These are phyloP conservation scores for Volucella inflata DNA, from an alignment of 2,888 invertebrate species.

Conservation along the genomic window DNA sequence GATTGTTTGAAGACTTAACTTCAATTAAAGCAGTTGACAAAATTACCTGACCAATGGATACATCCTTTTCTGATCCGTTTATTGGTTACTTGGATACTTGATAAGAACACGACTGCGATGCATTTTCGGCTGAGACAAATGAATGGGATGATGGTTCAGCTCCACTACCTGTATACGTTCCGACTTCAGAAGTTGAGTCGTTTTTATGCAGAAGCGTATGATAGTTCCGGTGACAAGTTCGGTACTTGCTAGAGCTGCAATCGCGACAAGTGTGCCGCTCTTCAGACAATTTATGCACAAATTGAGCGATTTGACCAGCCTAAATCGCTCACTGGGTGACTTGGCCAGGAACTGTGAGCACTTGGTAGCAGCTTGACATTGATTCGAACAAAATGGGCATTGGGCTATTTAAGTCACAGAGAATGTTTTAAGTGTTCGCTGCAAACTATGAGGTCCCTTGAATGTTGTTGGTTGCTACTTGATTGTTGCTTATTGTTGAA, in stretches of 20 bases:
- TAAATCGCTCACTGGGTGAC: no score
- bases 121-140: background rate
- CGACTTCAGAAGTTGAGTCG: background rate
- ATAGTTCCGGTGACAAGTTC: constrained; percentile 21
- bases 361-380: constrained; percentile 6
- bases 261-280: constrained; percentile 7
- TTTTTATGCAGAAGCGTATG: constrained; percentile 15
- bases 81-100: background rate
- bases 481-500: constrained; percentile 4
- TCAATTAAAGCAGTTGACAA: constrained; percentile 4
- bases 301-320: constrained; percentile 12
- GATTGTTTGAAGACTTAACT: background rate
- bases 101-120: background rate
- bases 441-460: no score
- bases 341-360: background rate
- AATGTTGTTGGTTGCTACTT: no score
- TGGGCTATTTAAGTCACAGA: no score
- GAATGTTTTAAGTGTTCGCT: no score
- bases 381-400: constrained; percentile 3
- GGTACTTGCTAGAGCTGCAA: constrained; percentile 9
- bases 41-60: constrained; percentile 19
- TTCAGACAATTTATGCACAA: constrained; percentile 20
- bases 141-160: no score
- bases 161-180: no score
- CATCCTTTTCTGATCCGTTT: background rate